A percentile compares a stretch with the other conserved stretches of the same genome.
Conservation (phyloP, 2,888 invertebrate genomes). For the Eristalis tenax region DNA sequence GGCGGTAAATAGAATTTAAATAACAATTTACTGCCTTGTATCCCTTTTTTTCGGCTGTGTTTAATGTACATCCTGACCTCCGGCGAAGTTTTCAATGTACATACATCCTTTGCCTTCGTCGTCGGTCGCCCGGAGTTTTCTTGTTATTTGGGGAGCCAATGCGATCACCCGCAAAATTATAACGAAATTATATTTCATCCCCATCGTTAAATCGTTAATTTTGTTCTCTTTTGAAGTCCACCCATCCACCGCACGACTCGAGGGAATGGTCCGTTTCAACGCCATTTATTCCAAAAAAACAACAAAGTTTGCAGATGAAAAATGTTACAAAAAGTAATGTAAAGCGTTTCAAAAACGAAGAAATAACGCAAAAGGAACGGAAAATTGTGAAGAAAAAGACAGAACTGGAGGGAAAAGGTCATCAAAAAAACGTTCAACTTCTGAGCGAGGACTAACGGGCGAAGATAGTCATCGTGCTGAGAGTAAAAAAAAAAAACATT, state of each 20-base stretch:
- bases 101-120: background rate
- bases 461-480: slow-evolving; percentile 7
- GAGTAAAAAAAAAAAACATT: background rate
- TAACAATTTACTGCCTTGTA: slow-evolving; percentile 42
- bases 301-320: slow-evolving; percentile 14
- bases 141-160: slow-evolving; percentile 1
- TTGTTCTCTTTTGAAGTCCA: background rate
- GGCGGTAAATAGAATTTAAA: slow-evolving; percentile 31
- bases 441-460: background rate
- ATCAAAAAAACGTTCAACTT: slow-evolving; percentile 18
- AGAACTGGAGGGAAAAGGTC: background rate
- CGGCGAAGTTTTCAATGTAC: background rate
- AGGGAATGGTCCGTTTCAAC: slow-evolving; percentile 6
- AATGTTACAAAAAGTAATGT: background rate
- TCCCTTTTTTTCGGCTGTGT: slow-evolving; percentile 8
- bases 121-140: background rate
- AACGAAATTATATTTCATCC: slow-evolving; percentile 36
- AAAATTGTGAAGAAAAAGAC: background rate
- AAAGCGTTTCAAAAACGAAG: background rate
- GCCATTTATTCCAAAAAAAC: background rate
- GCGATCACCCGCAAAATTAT: slow-evolving; percentile 38
- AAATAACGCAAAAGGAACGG: background rate
- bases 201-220: slow-evolving; percentile 33
- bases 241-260: background rate
- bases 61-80: slow-evolving; percentile 13